Evolutionary conservation across 2,797 vertebrate genomes (phyloP), one percentile per base, ranked within the genome.

Genomic region (Pygocentrus nattereri): DNA sequence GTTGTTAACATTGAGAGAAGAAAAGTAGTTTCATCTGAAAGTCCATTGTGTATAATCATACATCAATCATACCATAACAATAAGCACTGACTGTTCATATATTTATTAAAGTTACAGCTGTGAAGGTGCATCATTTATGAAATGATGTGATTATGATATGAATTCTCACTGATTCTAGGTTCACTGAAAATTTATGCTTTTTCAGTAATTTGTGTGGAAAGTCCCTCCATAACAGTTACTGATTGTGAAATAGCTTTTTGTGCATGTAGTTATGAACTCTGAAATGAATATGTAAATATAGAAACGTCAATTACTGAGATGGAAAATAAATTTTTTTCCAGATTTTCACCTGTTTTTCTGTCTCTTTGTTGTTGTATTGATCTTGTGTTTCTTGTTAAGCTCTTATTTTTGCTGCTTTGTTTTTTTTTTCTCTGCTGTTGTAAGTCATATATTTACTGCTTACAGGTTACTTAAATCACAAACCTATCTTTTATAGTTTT

Each of bases 281-380:
- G 19, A 18, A 64, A 25, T 62, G 19, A 54, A 70, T 54, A 12
- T 70, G 52, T 71, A 34, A 56, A 34, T 78, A 41, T 54, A 61
- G 65, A 70, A 64, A 19, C 25, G 30, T 7, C 6, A 19, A 67
- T 34, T 11, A 56, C 38, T 25, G 31, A 41, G 23, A 54, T 5
- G n/a, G 27, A 23, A 38, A 58, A 76, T 58, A 64, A 65, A 52
- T 65, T n/a, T 71, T 83, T 83, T 83, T 23, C 8, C 79, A 79
- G 19, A 69, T 30, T 18, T 58, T 58, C 56, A 30, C 27, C 25
- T 59, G 56, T 38, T 77, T 50, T 56, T n/a, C 16, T 49, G 1
- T 44, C n/a, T 59, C 27, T 49, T 30, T 59, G 52, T 21, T 47
- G 15, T 70, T 47, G 38, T 50, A 11, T 44, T 21, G 15, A 70